These are phyloP conservation scores for Mesocentrotus franciscanus DNA, from an alignment of 53 echinoderm and acorn worm genomes.

Conservation along the genomic window DNA sequence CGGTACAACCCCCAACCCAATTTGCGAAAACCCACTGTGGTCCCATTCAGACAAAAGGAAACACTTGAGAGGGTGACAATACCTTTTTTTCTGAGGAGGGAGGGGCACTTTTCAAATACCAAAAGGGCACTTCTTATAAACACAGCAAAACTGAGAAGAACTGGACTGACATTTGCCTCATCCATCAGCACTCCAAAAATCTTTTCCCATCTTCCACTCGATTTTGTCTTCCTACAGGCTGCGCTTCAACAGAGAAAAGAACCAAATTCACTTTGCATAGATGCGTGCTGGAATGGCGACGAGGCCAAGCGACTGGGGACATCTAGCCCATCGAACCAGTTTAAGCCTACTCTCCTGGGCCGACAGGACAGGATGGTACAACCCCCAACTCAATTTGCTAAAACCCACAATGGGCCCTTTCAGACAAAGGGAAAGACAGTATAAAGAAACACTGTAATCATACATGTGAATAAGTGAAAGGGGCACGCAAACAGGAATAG, in stretches of 20 bases:
- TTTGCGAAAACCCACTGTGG: not conserved
- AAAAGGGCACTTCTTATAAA: not conserved
- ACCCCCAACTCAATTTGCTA: constrained; percentile 23
- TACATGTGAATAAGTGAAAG: not conserved
- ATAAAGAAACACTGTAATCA: not conserved
- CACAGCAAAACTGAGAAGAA: no score
- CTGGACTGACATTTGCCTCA: no score
- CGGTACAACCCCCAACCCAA: not conserved
- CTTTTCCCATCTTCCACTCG: not conserved
- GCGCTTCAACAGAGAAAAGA: not conserved
- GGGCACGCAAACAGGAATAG: not conserved
- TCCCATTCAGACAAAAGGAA: not conserved
- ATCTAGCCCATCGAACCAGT: constrained; percentile 37
- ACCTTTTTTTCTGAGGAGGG: no score
- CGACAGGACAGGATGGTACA: not conserved
- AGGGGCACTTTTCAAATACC: no score
- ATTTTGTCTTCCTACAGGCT: not conserved
- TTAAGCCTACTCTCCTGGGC: constrained; percentile 38
- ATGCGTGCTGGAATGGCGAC: constrained; percentile 15
- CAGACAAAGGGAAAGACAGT: not conserved
- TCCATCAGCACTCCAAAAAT: no score
- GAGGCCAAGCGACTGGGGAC: not conserved
- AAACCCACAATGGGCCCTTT: not conserved
- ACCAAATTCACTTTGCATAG: constrained; percentile 1
- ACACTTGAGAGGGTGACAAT: not conserved